Base-by-base conservation (phyloP, 2,113 vertebrate species). In the Ardeotis arabs region DNA sequence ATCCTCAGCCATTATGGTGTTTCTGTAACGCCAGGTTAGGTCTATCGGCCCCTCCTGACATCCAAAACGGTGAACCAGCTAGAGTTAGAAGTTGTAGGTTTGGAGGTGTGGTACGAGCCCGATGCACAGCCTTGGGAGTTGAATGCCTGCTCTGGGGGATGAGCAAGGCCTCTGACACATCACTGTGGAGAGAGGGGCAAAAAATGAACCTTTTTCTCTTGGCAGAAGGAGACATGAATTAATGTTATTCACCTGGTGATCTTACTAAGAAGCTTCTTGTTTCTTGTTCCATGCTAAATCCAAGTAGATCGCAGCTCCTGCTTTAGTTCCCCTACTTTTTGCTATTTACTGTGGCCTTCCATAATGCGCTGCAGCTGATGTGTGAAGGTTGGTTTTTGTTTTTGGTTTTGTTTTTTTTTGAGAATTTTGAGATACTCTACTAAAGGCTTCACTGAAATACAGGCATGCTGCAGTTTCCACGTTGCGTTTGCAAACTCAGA, bases 391-490 rank as follows among this genome's bases (percentile, higher is more conserved):
- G 35, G 5, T 73, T 78, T 47, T 19, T 3, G 35, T 5, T 73
- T 78, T 47, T 19, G 3, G 3, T 4, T 53, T 64, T 76, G 33
- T 70, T 79, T 92, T 55, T 53, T 27, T 76, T 92, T 67, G 41
- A 86, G 67, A 31, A 31, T 80, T 92, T 74, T 80, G 52, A 87
- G 79, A 58, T 63, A 23, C n/a, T 94, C 44, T 66, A 0, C 62
- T 82, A 93, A 93, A 92, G 62, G 39, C 58, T 96, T 79, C 63
- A 84, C 66, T 92, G 89, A 94, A 91, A 49, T 72, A 50, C 37
- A 91, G 59, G 28, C 58, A 60, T 62, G 59, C 87, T 92, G 68
- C 55, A 70, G 20, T 83, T 93, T 92, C 58, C 41, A 56, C 50
- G 84, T 88, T 66, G 39, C 52, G 77, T 83, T 77, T 81, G 53